A percentile compares a stretch with the other conserved stretches of the same genome.
Conservation (phyloP, 2,888 invertebrate species). For the Cecidostiba fungosa region DNA sequence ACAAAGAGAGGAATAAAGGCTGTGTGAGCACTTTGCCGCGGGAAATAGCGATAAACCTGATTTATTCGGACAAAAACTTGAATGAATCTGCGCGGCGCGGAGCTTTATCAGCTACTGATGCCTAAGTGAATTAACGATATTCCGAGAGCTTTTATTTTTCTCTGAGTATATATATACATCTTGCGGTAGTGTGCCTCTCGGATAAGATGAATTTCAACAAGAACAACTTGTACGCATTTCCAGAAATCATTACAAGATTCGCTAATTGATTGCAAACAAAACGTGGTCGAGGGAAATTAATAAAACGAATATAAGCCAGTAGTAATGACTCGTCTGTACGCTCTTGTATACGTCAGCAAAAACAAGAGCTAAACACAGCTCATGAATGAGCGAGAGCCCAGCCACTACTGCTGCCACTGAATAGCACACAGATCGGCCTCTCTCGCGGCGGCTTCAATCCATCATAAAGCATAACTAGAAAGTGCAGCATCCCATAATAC, state of each 20-base stretch:
- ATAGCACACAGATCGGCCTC: not conserved
- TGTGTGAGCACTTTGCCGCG: not conserved
- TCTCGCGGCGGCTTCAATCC: not conserved
- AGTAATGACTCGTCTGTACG: not conserved
- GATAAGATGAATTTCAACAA: not conserved
- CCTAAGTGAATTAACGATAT: slow-evolving; percentile 30
- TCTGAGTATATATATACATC: not conserved
- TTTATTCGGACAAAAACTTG: slow-evolving; percentile 14
- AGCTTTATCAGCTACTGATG: not conserved
- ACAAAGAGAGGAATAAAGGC: not conserved
- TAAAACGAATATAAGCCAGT: not conserved
- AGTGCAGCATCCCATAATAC: not conserved
- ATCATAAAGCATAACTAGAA: slow-evolving; percentile 9
- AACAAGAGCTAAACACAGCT: slow-evolving; percentile 3
- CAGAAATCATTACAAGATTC: not conserved
- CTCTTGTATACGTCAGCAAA: not conserved
- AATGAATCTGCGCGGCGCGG: not conserved
- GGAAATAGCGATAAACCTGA: slow-evolving; percentile 19
- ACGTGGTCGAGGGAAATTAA: not conserved
- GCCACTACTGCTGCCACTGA: slow-evolving; percentile 2
- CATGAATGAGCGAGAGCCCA: not conserved
- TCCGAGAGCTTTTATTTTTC: not conserved
- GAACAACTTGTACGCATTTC: too few relatives aligned
- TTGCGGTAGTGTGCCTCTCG: not conserved
- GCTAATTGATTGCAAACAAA: not conserved